Evolutionary conservation across 2,797 vertebrate species (phyloP).

Genomic region (Carduelis carduelis): DNA sequence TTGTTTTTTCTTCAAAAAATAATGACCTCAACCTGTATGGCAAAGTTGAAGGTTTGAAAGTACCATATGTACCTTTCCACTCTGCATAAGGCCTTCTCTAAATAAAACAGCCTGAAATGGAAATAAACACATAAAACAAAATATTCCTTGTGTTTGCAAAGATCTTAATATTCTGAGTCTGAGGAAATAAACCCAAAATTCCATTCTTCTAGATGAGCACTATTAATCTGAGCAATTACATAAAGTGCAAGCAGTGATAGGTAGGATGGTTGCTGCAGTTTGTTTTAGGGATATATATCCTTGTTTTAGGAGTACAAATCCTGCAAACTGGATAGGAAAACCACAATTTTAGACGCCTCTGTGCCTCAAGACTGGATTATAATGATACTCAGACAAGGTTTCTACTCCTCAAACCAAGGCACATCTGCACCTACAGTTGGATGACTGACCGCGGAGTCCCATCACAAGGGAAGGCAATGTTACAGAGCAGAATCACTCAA

Average conservation of each 20-base stretch:
- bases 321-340: neutral
- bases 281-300: neutral
- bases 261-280: neutral
- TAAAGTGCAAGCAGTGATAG: neutral
- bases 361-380: neutral
- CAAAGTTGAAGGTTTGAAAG: neutral
- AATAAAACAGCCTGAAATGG: neutral
- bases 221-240: neutral
- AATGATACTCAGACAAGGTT: neutral
- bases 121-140: neutral
- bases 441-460: fast-evolving
- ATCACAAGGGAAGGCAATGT: neutral
- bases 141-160: neutral
- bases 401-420: neutral
- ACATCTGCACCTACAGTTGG: neutral
- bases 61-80: neutral
- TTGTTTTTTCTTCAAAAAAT: neutral
- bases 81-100: neutral
- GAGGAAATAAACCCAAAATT: neutral
- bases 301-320: neutral
- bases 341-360: neutral
- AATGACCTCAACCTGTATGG: neutral
- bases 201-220: neutral
- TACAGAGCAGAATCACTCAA: neutral
- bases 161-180: neutral